Evolutionary conservation across 1,140 invertebrate species (phyloP), one percentile per base, ranked within the genome.

Genomic region (Zaprionus tsacasi): DNA sequence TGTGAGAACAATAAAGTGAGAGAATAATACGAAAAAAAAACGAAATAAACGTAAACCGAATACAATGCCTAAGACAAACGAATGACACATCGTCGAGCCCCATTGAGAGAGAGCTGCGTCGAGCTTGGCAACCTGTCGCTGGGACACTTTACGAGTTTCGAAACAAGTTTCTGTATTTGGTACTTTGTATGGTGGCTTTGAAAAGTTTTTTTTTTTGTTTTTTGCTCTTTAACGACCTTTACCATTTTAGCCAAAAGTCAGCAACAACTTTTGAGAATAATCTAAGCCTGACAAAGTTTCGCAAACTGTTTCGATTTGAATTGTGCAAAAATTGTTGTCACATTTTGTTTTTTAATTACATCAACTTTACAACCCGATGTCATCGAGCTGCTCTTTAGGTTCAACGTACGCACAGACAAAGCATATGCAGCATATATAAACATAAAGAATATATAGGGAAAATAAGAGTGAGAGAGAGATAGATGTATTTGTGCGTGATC

Each of bases 111-210:
- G 35, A 57, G 52, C 50, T 54, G 13, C 30, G 21, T 21, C 21
- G 38, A 40, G 38, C n/a, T 40, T 40, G 38, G n/a, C 40, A 70
- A 75, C 64, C 45, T 61, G 56, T 52, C 43, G 52, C 35, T 58
- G 61, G 61, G 68, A 61, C 69, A 72, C 43, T 72, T 72, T 43
- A 50, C 48, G 5, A 70, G 15, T 70, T 59, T 25, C 54, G 15
- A 79, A 79, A 79, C 77, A 77, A 79, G 77, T 79, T 79, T 77
- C 77, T 73, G 30, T 77, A 73, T 79, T 77, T 79, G 77, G 77
- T 25, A 61, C 73, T 72, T 67, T 63, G 25, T 13, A 25, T 59
- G 67, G 57, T 71, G 69, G 73, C 73, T 72, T 72, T 79, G 68
- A 76, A 76, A 71, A 66, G 17, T 54, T 58, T 73, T 58, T 58